Evolutionary conservation across 1,140 invertebrate species (phyloP), one percentile per base, ranked within the genome.

Genomic region (Patella vulgata): DNA sequence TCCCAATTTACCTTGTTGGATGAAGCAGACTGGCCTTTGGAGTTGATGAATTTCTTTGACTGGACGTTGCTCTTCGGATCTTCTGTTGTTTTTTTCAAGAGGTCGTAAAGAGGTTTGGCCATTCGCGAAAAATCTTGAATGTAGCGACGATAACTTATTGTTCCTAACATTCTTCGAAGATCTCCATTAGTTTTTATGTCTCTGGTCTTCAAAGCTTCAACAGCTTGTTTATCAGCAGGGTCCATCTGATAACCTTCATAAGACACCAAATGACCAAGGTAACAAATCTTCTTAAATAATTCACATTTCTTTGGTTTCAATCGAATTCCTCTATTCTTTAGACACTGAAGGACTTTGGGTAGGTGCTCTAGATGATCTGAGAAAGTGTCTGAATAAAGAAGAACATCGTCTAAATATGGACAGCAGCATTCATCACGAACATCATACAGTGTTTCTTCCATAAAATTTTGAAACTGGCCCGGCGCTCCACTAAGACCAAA

Each of bases 151-250:
- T 80, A 81, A 40, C 78, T 76, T 33, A 81, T 44, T 21, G 87
- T 65, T 2, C 87, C 87, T 0, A 87, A 31, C 59, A 88, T 84
- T 40, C 75, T 33, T 47, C 82, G 63, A 0, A 87, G 25, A 39
- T 85, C 78, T 36, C 80, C 78, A 5, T 77, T 59, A 53, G 63
- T 81, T 48, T 60, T 73, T 25, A 70, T 67, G 27, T 28, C 25
- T 19, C 75, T 64, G 25, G 60, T 65, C 36, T 71, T 66, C 2
- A 87, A 63, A 17, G 76, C 73, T 30, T 61, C 6, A 17, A 87
- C 81, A 3, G 82, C 77, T 52, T 71, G 53, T 0, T 82, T 66
- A 55, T 87, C 86, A 21, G 65, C 70, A 17, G 79, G 76, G 68
- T 79, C 77, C 44, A 82, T 81, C 23, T 68, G 46, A 30, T 85